Evolutionary conservation across 1,140 invertebrate genomes (phyloP), one percentile per base, ranked within the genome.

Genomic region (Microplitis demolitor): DNA sequence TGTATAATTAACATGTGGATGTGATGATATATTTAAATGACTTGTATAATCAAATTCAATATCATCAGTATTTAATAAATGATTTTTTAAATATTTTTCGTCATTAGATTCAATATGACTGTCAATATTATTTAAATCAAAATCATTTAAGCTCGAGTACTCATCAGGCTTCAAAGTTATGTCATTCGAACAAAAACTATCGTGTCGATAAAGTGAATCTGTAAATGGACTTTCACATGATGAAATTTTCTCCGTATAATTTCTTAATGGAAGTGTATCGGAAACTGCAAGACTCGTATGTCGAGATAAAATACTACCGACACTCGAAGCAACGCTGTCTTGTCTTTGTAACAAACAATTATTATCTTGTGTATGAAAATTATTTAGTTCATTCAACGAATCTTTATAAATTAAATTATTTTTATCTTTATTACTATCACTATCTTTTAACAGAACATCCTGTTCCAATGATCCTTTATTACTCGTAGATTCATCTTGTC

Each of bases 291-390:
- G 72, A 50, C 80, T 81, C 31, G 73, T 71, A 54, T 81, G 78
- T 24, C 79, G 76, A 11, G 78, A 81, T 4, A 82, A 66, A 56
- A 82, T 80, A 58, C 74, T 76, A n/a, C 74, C 76, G 9, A 80
- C 62, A 50, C 80, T 79, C 4, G 79, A 78, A 5, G 75, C 70
- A 4, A 76, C 62, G 37, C 77, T 82, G 3, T 69, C 77, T 13
- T 80, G 76, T 9, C 79, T 76, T 3, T 45, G 6, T 45, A 45
- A 45, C 39, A 6, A 69, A 66, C 13, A 78, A 39, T 70, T 73
- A 34, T 77, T 73, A 66, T 69, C 72, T 33, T 78, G 77, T 45
- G 74, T 62, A 14, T 69, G 33, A 3, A 62, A 62, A 51, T 75
- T 11, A 66, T 34, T n/a, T 45, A 45, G 6, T 9, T 45, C 39